Conservation (phyloP, 2,113 vertebrate genomes). For the Phyllopteryx taeniolatus region DNA sequence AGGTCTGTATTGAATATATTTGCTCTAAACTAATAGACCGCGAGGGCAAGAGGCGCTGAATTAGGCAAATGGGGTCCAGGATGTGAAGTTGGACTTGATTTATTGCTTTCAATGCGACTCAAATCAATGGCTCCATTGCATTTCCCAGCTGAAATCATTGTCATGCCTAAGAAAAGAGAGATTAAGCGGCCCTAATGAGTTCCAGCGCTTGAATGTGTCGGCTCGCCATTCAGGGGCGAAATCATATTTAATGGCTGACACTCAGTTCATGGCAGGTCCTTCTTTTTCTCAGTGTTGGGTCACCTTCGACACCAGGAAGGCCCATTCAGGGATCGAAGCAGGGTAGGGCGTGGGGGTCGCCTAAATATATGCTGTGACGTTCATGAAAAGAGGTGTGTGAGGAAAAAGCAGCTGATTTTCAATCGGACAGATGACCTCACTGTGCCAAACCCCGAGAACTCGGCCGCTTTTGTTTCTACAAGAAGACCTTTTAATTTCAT, state of each 20-base stretch:
- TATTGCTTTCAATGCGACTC: conserved; percentile 80
- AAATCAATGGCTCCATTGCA: conserved; percentile 76
- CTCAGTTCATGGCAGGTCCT: conserved; percentile 74
- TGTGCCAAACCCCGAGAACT: conserved; percentile 64
- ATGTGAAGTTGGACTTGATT: conserved; percentile 82
- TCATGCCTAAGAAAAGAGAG: conserved; percentile 79
- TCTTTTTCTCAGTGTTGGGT: conserved; percentile 74
- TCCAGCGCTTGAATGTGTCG: conserved; percentile 75
- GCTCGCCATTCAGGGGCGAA: conserved; percentile 72
- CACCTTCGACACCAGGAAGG: conserved; percentile 68
- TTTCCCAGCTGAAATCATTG: conserved; percentile 81
- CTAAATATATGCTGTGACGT: conserved; percentile 65
- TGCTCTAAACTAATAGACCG: conserved; percentile 80
- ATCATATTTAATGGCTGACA: conserved; percentile 82
- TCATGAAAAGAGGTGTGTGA: conserved; percentile 71
- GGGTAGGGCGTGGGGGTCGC: conserved; percentile 37
- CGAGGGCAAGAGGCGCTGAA: conserved; percentile 75
- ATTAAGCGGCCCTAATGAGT: conserved; percentile 80
- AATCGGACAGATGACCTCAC: conserved; percentile 67
- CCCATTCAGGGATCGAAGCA: conserved; percentile 43
- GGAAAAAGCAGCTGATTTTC: conserved; percentile 66
- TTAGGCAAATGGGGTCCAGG: conserved; percentile 75
- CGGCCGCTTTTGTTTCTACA: conserved; percentile 59
- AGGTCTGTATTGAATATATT: conserved; percentile 77
- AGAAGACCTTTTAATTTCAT: conserved; percentile 68